phyloP scores from a whole-genome alignment of 2,113 vertebrate species.

The Ivindomyrus marchei region DNA sequence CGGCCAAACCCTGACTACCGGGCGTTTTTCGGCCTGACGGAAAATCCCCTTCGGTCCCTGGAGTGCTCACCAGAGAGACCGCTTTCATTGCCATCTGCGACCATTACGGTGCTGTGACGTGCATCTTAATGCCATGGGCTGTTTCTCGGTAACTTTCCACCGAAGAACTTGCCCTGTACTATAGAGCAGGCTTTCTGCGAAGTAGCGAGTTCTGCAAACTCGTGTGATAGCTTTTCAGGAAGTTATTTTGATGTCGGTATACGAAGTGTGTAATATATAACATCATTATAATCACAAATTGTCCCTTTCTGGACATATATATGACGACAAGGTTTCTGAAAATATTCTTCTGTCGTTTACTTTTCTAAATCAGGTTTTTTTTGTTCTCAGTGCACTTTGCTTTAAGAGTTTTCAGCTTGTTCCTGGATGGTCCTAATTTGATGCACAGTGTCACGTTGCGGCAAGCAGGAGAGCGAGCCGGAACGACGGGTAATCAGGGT shows the following conservation, averaged over 20 bases:
- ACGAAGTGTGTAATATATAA: neutral
- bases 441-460: neutral
- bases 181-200: neutral
- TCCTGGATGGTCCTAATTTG: neutral
- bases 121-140: neutral
- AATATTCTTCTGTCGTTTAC: neutral
- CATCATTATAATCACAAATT: neutral
- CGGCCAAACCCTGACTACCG: neutral
- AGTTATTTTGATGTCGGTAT: neutral
- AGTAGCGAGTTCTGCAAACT: neutral
- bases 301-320: neutral
- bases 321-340: neutral
- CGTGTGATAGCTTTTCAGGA: neutral
- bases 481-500: too few species aligned
- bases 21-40: neutral
- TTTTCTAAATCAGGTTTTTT: neutral
- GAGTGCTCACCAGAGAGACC: neutral
- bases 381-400: neutral
- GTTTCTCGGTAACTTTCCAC: conserved; percentile 7
- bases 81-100: neutral
- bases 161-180: neutral
- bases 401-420: neutral
- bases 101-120: neutral
- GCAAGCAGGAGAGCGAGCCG: too few species aligned
- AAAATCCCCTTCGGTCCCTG: neutral